These are phyloP conservation scores for Microtus pennsylvanicus DNA, from an alignment of 2,113 vertebrate genomes.

Conservation along the genomic window DNA sequence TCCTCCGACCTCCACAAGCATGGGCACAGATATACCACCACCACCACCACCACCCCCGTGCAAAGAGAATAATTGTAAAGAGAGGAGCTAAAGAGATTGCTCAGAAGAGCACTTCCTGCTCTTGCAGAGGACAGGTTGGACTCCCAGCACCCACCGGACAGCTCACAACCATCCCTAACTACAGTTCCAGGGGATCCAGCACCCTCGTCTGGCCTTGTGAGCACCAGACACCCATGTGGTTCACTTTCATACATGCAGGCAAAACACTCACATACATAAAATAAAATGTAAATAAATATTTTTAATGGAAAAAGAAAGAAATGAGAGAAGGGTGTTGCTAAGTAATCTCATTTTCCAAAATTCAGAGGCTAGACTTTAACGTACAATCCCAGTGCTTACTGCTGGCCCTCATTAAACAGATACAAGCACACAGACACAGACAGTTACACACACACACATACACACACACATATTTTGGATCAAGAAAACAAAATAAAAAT, in stretches of 20 bases:
- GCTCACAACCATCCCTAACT: neutral
- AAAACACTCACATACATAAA: neutral
- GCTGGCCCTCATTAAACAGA: neutral
- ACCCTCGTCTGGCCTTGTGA: neutral
- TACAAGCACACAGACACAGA: neutral
- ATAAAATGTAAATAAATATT: neutral
- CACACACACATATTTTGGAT: neutral
- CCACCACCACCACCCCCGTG: accelerated
- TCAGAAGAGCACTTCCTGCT: neutral
- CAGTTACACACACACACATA: neutral
- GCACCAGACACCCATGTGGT: neutral
- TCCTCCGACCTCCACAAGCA: neutral
- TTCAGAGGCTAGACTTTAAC: conserved; percentile 25
- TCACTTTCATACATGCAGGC: neutral
- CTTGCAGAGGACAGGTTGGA: neutral
- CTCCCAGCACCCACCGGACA: neutral
- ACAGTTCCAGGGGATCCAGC: neutral
- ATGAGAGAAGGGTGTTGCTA: neutral
- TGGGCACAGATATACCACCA: neutral
- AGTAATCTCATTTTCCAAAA: conserved; percentile 39
- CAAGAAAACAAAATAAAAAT: conserved; percentile 11
- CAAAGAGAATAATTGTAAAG: neutral
- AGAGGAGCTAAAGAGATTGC: neutral
- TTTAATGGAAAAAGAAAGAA: neutral
- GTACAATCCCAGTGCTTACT: conserved; percentile 38